Percentiles rank a stretch among this genome's conserved stretches.
Evolutionary conservation across 2,888 invertebrate species (phyloP).

Genomic region (Conchocele bisecta): DNA sequence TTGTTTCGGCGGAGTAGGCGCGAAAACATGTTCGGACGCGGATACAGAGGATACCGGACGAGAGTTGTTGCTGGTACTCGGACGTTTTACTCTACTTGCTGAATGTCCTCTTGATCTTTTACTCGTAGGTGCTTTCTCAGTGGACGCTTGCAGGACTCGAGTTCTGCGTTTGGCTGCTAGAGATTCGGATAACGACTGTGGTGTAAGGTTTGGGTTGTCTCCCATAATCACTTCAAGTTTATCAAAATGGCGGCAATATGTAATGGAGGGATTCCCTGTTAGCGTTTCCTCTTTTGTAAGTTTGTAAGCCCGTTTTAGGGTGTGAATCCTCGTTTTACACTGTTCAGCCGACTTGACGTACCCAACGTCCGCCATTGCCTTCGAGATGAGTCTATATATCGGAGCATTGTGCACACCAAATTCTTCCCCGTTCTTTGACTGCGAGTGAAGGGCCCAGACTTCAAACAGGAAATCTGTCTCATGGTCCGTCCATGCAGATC

Average conservation of each 20-base stretch:
- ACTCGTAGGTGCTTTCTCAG: too few relatives aligned
- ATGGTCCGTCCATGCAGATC: slow-evolving; percentile 53
- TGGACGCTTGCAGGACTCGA: too few relatives aligned
- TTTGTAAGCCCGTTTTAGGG: slow-evolving; percentile 53
- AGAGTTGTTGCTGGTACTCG: too few relatives aligned
- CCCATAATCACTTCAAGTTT: slow-evolving; percentile 46
- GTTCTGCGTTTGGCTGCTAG: slow-evolving; percentile 14
- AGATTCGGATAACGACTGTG: slow-evolving; percentile 35
- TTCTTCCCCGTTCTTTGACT: slow-evolving; percentile 31
- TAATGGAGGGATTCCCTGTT: slow-evolving; percentile 33
- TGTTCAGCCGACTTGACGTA: slow-evolving; percentile 49
- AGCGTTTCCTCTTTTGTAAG: slow-evolving; percentile 50
- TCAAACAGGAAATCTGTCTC: slow-evolving; percentile 54
- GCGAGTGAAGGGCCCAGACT: slow-evolving; percentile 46
- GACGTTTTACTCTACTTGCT: too few relatives aligned
- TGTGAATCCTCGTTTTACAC: slow-evolving; percentile 56
- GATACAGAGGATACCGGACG: too few relatives aligned
- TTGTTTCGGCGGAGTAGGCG: too few relatives aligned
- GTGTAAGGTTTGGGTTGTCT: slow-evolving; percentile 34
- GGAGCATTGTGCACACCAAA: slow-evolving; percentile 39
- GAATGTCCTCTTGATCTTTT: too few relatives aligned
- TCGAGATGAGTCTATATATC: slow-evolving; percentile 47
- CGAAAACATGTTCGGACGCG: too few relatives aligned
- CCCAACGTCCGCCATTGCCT: slow-evolving; percentile 37
- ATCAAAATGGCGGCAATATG: slow-evolving; percentile 54